Evolutionary conservation across 2,797 vertebrate genomes (phyloP).

Genomic region (Semaprochilodus insignis): DNA sequence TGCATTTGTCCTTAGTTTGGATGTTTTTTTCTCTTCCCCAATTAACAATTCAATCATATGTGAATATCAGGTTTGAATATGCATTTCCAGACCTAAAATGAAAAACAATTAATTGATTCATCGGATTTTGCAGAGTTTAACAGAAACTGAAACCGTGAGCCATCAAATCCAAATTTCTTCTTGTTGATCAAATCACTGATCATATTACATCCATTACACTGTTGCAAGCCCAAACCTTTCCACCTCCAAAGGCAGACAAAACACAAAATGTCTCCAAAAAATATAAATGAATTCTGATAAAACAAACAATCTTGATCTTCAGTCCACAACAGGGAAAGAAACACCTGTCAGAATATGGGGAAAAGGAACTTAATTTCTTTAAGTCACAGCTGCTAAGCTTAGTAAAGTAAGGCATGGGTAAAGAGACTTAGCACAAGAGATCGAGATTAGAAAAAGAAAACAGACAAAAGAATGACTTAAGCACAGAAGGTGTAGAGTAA

Average conservation of each 20-base stretch:
- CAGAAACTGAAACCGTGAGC: slow-evolving; percentile 20
- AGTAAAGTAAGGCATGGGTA: slow-evolving; percentile 78
- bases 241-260: slow-evolving; percentile 60
- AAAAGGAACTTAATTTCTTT: slow-evolving; percentile 56
- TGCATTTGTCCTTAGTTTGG: slow-evolving; percentile 1
- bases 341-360: slow-evolving; percentile 62
- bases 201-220: slow-evolving; percentile 53
- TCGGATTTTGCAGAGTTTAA: background rate
- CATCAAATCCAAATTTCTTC: slow-evolving; percentile 28
- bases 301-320: slow-evolving; percentile 61
- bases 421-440: slow-evolving; percentile 61
- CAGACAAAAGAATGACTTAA: slow-evolving; percentile 59
- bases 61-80: background rate
- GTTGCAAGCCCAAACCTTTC: slow-evolving; percentile 60
- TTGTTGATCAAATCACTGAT: slow-evolving; percentile 48
- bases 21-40: background rate
- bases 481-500: slow-evolving; percentile 68
- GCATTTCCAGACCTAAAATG: background rate
- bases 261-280: slow-evolving; percentile 51
- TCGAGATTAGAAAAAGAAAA: slow-evolving; percentile 32
- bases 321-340: slow-evolving; percentile 17
- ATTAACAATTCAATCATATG: background rate
- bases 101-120: background rate
- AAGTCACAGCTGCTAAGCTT: slow-evolving; percentile 73
- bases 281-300: slow-evolving; percentile 63